phyloP scores from a whole-genome alignment of 2,113 vertebrate species.

The Baryphthengus martii region DNA sequence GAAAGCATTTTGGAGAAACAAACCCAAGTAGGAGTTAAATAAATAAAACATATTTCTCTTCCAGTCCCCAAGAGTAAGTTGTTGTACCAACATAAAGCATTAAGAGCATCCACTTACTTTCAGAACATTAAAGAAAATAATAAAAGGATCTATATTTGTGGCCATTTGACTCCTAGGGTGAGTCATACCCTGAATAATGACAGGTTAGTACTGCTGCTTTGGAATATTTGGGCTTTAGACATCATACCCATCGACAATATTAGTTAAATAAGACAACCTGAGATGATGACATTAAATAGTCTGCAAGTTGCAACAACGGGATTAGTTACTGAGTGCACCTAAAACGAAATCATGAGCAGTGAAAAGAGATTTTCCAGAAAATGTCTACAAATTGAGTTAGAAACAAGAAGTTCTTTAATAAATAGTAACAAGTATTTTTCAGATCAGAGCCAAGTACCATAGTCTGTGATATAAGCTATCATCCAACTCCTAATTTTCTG shows the following conservation, averaged over 20 bases:
- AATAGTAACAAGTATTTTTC: background rate
- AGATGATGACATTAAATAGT: background rate
- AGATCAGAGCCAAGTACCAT: background rate
- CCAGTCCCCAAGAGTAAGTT: background rate
- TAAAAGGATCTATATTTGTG: background rate
- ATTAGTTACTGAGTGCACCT: background rate
- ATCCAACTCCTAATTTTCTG: background rate
- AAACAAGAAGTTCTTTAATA: background rate
- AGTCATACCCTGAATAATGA: background rate
- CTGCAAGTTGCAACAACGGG: background rate
- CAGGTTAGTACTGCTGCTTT: background rate
- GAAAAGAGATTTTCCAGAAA: background rate
- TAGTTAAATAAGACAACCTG: background rate
- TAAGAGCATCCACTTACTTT: background rate
- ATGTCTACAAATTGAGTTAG: background rate
- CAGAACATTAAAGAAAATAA: background rate
- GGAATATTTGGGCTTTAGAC: background rate
- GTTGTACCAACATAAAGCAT: background rate
- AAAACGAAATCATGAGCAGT: background rate
- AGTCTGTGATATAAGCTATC: background rate
- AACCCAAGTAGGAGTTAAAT: background rate
- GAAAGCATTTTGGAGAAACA: background rate
- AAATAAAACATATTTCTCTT: background rate
- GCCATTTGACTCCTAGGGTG: background rate
- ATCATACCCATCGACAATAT: background rate